Evolutionary conservation across 1,140 invertebrate species (phyloP), one percentile per base, ranked within the genome.

Genomic region (Sycophila sp.): DNA sequence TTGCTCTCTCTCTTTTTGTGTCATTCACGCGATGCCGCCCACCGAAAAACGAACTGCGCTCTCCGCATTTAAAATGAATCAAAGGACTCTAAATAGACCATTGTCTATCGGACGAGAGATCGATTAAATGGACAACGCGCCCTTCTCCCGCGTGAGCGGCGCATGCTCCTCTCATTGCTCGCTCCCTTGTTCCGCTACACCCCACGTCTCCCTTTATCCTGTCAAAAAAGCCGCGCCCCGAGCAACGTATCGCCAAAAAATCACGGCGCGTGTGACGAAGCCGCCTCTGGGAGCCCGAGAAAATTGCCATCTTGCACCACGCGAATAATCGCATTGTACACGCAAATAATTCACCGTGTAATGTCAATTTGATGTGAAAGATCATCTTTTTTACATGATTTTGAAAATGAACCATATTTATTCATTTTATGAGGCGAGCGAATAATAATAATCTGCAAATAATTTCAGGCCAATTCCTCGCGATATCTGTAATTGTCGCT

Each of bases 11-110:
- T 66, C 30, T 36, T 15, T 56, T 22, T 56, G 32, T 38, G 36
- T 56, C 63, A 36, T 66, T 56, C 65, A 38, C 47, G 24, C 40
- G 26, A 15, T 11, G 2, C 17, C 24, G n/a, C 17, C 42, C 42
- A 22, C 42, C 19, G 38, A 7, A 17, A 19, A 17, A 15, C 34
- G n/a, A n/a, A n/a, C n/a, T n/a, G n/a, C n/a, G n/a, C n/a, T n/a
- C n/a, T n/a, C n/a, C 17, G 64, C 65, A 47, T 59, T 47, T 59
- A 38, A 47, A 68, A 59, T 59, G 53, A 68, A 59, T 68, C 56
- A 68, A 67, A 68, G 51, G 47, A 67, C 28, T 2, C 55, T 36
- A 68, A 68, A 68, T 59, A 49, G 30, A 40, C 6, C 34, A 66
- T 45, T 56, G 64, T 42, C 28, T 55, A 42, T 53, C 10, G 28